These are phyloP conservation scores for Peromyscus melanophrys DNA, from an alignment of 2,797 vertebrate species.

Conservation along the genomic window DNA sequence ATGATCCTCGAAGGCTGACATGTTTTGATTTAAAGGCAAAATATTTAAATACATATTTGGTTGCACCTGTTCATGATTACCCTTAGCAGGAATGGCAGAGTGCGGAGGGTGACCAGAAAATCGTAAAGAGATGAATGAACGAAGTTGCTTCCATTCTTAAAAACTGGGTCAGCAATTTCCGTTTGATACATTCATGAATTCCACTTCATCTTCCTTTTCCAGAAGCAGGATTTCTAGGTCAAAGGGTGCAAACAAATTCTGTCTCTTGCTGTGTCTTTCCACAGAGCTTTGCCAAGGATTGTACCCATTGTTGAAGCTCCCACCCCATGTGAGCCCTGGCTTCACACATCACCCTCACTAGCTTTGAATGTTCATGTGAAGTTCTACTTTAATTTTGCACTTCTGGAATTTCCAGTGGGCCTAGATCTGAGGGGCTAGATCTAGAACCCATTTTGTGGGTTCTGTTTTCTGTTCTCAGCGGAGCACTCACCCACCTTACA, in stretches of 20 bases:
- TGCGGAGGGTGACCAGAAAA: neutral
- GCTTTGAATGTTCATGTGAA: neutral
- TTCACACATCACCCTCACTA: neutral
- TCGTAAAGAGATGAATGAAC: neutral
- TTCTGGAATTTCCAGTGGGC: neutral
- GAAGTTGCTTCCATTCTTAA: neutral
- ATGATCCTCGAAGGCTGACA: neutral
- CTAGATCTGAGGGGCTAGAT: neutral
- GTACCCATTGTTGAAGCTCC: neutral
- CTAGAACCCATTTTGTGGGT: conserved; percentile 28
- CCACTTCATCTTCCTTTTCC: conserved; percentile 1
- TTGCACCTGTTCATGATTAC: neutral
- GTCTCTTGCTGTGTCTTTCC: conserved; percentile 2
- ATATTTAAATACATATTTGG: neutral
- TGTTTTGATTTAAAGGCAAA: conserved; percentile 43
- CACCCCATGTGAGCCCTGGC: neutral
- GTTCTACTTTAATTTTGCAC: conserved; percentile 5
- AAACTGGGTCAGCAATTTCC: neutral
- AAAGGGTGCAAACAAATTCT: neutral
- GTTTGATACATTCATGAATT: neutral
- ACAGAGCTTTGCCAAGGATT: conserved; percentile 1
- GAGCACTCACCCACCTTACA: neutral
- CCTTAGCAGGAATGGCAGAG: neutral
- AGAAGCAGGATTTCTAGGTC: conserved; percentile 29
- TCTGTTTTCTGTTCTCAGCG: neutral